Evolutionary conservation across 2,113 vertebrate species (phyloP).

Genomic region (Microcebus murinus): DNA sequence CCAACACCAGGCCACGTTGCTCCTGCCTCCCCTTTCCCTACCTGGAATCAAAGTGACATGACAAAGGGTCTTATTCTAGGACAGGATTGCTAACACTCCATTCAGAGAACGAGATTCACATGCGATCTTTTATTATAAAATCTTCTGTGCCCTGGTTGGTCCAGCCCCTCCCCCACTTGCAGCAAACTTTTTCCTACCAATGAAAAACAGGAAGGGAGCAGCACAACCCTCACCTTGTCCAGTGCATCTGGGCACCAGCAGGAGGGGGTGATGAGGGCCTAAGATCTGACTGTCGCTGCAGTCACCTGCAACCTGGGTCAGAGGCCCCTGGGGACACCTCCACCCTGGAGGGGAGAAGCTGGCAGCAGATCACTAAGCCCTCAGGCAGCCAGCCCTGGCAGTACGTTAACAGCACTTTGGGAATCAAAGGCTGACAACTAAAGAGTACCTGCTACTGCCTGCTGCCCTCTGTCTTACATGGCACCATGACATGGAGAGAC

Average conservation of each 20-base stretch:
- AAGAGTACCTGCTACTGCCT: neutral
- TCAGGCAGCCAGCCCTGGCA: neutral
- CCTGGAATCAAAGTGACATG: neutral
- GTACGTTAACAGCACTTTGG: neutral
- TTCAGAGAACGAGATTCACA: neutral
- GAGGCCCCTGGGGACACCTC: neutral
- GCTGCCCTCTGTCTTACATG: neutral
- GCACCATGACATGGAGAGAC: too few relatives aligned
- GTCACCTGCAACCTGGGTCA: neutral
- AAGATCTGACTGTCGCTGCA: neutral
- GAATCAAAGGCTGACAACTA: neutral
- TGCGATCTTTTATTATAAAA: neutral
- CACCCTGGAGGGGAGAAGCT: neutral
- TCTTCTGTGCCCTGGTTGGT: neutral
- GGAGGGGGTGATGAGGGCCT: neutral
- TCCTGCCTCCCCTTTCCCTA: neutral
- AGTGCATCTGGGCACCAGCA: neutral
- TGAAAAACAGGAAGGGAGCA: neutral
- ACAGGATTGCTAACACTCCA: neutral
- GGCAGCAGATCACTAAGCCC: neutral
- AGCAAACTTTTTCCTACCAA: neutral
- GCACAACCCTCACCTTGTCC: neutral
- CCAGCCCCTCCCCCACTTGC: neutral
- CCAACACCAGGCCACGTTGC: too few relatives aligned
- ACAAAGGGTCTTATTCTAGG: neutral